These are phyloP conservation scores for Orientallactaga bullata DNA, from an alignment of 2,113 vertebrate species.

Conservation along the genomic window DNA sequence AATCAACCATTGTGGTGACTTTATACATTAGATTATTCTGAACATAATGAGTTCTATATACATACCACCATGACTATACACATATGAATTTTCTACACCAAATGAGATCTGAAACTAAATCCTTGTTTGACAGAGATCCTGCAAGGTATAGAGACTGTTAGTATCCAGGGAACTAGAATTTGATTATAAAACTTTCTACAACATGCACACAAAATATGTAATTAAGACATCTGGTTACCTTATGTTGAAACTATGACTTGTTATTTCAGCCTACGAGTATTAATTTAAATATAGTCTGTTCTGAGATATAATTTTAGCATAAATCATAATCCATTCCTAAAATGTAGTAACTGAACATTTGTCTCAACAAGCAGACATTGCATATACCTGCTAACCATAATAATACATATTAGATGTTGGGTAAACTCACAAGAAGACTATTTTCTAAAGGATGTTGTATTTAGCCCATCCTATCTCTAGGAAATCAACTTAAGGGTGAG, in stretches of 20 bases:
- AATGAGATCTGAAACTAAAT: constrained; percentile 13
- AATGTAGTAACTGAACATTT: constrained; percentile 56
- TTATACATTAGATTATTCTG: constrained; percentile 26
- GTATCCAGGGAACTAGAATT: constrained; percentile 34
- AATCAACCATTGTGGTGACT: background rate
- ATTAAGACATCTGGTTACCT: constrained; percentile 63
- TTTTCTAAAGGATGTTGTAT: constrained; percentile 61
- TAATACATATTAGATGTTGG: constrained; percentile 23
- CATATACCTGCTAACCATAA: background rate
- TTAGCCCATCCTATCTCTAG: constrained; percentile 58
- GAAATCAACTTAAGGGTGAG: constrained; percentile 75
- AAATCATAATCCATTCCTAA: constrained; percentile 62
- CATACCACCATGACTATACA: too few species aligned
- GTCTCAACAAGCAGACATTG: constrained; percentile 45
- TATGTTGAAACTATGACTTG: constrained; percentile 56
- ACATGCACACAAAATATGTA: constrained; percentile 26
- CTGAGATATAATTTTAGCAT: constrained; percentile 22
- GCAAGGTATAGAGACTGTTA: constrained; percentile 1
- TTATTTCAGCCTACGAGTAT: constrained; percentile 51
- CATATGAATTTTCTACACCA: constrained; percentile 14
- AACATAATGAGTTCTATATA: background rate
- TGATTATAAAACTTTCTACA: constrained; percentile 52
- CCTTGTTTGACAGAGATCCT: constrained; percentile 8
- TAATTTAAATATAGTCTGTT: constrained; percentile 56
- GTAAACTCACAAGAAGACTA: constrained; percentile 51